Evolutionary conservation across 2,797 vertebrate genomes (phyloP).

Genomic region (Malacoraja senta): DNA sequence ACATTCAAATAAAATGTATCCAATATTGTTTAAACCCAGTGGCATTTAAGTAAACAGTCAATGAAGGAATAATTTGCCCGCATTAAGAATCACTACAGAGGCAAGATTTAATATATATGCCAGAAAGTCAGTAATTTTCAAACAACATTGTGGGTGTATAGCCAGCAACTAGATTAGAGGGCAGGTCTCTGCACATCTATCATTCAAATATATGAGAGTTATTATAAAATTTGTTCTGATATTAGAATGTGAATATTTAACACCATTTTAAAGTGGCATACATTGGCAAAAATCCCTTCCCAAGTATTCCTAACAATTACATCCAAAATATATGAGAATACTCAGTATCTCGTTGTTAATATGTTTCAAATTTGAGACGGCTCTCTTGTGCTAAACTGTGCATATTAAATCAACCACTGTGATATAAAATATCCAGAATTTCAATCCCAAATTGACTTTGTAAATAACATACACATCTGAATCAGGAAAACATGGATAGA

Average conservation of each 20-base stretch:
- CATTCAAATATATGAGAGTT: slow-evolving; percentile 46
- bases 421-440: not conserved
- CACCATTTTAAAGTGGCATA: not conserved
- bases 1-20: slow-evolving; percentile 43
- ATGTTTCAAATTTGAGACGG: not conserved
- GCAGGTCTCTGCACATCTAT: slow-evolving; percentile 50
- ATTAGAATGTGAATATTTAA: slow-evolving; percentile 8
- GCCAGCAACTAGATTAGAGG: slow-evolving; percentile 51
- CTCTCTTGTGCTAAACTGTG: not conserved
- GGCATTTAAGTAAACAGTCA: slow-evolving; percentile 46
- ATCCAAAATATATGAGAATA: not conserved
- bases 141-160: slow-evolving; percentile 49
- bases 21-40: slow-evolving; percentile 23
- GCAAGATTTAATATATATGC: slow-evolving; percentile 46
- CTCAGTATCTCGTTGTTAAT: not conserved
- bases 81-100: slow-evolving; percentile 45
- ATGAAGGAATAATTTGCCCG: slow-evolving; percentile 49
- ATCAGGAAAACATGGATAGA: no score
- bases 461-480: not conserved
- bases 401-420: not conserved
- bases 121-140: slow-evolving; percentile 44
- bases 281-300: not conserved
- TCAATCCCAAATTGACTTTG: not conserved
- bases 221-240: not conserved
- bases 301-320: not conserved